Evolutionary conservation across 1,140 invertebrate species (phyloP), one percentile per base, ranked within the genome.

Genomic region (Riptortus pedestris): DNA sequence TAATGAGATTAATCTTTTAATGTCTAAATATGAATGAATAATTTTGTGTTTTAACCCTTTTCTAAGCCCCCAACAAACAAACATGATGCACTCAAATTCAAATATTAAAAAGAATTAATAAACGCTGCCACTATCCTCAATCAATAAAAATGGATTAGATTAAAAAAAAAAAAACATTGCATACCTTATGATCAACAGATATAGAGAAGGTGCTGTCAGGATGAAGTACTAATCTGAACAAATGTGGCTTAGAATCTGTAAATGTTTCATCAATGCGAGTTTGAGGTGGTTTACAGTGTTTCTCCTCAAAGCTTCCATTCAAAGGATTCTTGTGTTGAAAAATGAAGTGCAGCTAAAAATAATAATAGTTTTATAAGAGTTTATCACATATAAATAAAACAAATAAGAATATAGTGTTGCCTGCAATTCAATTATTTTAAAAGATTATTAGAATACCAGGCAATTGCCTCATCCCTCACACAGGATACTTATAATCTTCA

Each of bases 271-370:
- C 91, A 20, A 97, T 71, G 52, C 86, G 83, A 51, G 85, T 89
- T 73, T 85, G 86, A 28, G 91, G 85, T 74, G 93, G 92, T 72
- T 94, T 93, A 71, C 88, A 87, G 71, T 96, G 92, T 72, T 95
- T 96, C 72, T 95, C 92, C 70, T 90, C 86, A 68, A 91, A 79
- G 16, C 83, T 83, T 45, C 90, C 91, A 73, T 94, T 98, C 67
- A 87, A 80, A 16, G 95, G 95, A 79, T 98, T 98, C 75, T 86
- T 88, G 75, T 98, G 93, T 55, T 89, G 83, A 77, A 99, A 95
- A 74, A 99, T 99, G 74, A 99, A 98, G 76, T 98, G 96, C 59
- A 97, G 78, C 83, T 85, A 69, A 60, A 79, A 74, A 72, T 70
- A 68, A 71, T 45, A 63, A n/a, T 7, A 51, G n/a, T n/a, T n/a